phyloP scores from a whole-genome alignment of 2,797 vertebrate genomes.

The Somateria mollissima region DNA sequence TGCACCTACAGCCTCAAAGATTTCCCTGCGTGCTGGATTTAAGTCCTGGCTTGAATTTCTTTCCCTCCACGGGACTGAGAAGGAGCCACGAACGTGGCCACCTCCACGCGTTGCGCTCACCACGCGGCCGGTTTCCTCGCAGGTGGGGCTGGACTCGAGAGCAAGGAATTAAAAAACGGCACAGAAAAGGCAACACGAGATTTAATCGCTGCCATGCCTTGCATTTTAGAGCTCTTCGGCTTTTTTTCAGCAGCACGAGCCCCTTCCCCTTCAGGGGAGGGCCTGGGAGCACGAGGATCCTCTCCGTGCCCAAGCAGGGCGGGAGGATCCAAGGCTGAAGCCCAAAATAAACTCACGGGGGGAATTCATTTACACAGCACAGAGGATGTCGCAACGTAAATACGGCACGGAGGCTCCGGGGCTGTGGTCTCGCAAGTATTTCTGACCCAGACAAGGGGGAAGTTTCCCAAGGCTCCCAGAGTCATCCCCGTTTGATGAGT shows the following conservation, averaged over 20 bases:
- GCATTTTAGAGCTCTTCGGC: not conserved
- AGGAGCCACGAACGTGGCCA: not conserved
- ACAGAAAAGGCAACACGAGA: accelerated
- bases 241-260: not conserved
- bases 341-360: not conserved
- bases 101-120: accelerated
- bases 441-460: not conserved
- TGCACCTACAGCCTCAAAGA: not conserved
- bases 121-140: not conserved
- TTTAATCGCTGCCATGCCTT: not conserved
- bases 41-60: accelerated
- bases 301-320: not conserved
- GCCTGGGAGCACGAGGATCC: not conserved
- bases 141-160: not conserved
- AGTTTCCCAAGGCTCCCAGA: not conserved
- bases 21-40: not conserved
- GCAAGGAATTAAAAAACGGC: no score
- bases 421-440: not conserved
- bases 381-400: not conserved
- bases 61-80: accelerated
- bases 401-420: not conserved
- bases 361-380: not conserved
- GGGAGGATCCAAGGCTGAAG: not conserved
- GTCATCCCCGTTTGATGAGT: not conserved
- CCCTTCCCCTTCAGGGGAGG: not conserved